Evolutionary conservation across 2,113 vertebrate genomes (phyloP), one percentile per base, ranked within the genome.

Genomic region (Pipra filicauda): DNA sequence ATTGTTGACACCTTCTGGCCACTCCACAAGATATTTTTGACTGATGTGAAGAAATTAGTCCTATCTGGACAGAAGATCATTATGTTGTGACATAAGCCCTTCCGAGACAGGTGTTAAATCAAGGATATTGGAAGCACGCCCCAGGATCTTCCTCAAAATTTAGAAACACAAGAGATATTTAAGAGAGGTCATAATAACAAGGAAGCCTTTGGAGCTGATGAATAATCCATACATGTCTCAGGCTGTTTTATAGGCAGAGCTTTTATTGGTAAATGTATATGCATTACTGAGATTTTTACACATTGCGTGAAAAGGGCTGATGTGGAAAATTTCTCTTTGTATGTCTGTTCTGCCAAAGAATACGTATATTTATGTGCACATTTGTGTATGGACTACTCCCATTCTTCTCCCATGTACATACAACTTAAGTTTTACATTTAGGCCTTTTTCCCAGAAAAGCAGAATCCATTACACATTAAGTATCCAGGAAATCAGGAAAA

Each of bases 401-500:
- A 80, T 64, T 91, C 12, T 65, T 43, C 11, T 74, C 51, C 35
- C 31, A 67, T 19, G 11, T 30, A 21, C 19, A 49, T 28, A 86
- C 31, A 54, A 57, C 12, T 31, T 4, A 44, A 64, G 11, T 64
- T 86, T 95, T 78, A 73, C 14, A 62, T 64, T 88, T 89, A 65
- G 61, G 21, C 39, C 61, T 84, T 65, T 88, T 91, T 76, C 37
- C 72, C 35, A n/a, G 61, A 91, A 52, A 74, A 92, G 18, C 7
- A 69, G 27, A 73, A 89, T 11, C 26, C 49, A 62, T 58, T 11
- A 4, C 24, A 27, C 20, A 24, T 12, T 49, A 91, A 91, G 28
- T 19, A 86, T 90, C 30, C n/a, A 92, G 46, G 51, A 95, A 96
- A 94, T 48, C 23, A 43, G 33, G 84, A 74, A 64, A 69, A 86